phyloP scores from a whole-genome alignment of 2,888 invertebrate species.

The Agrochola macilenta region DNA sequence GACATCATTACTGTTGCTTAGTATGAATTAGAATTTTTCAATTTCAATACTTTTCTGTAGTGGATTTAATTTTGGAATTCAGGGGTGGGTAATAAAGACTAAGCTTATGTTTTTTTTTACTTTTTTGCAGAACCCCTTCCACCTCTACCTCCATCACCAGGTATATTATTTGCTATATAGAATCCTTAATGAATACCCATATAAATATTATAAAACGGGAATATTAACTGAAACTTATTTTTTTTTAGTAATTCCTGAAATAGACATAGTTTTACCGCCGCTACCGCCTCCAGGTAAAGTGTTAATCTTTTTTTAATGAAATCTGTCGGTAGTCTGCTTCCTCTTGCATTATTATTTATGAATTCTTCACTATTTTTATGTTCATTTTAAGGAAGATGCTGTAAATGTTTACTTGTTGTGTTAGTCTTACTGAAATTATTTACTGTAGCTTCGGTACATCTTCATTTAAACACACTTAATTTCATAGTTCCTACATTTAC shows the following conservation, averaged over 20 bases:
- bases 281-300: slow-evolving; percentile 32
- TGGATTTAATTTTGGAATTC: background rate
- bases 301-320: background rate
- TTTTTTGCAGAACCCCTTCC: slow-evolving; percentile 10
- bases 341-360: background rate
- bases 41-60: background rate
- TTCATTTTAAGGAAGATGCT: background rate
- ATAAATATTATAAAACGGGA: background rate
- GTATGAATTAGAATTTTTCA: background rate
- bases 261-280: slow-evolving; percentile 22
- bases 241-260: slow-evolving; percentile 22
- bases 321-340: background rate
- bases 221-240: background rate
- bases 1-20: background rate
- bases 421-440: background rate
- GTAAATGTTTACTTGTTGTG: background rate
- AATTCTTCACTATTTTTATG: background rate
- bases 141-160: slow-evolving; percentile 1
- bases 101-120: background rate
- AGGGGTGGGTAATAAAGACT: background rate
- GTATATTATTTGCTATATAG: slow-evolving; percentile 16
- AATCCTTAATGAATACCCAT: background rate
- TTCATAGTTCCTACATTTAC: background rate
- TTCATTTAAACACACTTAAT: background rate
- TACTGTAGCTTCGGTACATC: background rate